Percentiles rank a stretch among this genome's conserved stretches.
Conservation (phyloP, 2,797 vertebrate species). For the Darevskia nairensis region DNA sequence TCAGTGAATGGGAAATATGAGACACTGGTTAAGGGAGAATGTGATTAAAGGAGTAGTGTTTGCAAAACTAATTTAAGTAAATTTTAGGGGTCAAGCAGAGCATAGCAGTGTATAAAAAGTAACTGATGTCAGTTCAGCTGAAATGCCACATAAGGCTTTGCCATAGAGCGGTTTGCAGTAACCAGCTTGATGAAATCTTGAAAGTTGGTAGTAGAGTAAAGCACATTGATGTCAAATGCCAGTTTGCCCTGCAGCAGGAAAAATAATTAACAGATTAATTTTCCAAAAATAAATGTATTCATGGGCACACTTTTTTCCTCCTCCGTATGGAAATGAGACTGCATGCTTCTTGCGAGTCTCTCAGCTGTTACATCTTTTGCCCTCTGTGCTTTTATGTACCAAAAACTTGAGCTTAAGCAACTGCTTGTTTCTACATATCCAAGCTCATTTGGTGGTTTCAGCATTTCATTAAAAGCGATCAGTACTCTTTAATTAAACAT, state of each 20-base stretch:
- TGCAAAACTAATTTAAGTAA: conserved; percentile 61
- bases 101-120: conserved; percentile 33
- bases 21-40: conserved; percentile 39
- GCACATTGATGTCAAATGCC: conserved; percentile 23
- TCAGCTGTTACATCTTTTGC: not conserved
- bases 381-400: conserved; percentile 16
- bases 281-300: conserved; percentile 50
- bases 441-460: conserved; percentile 54
- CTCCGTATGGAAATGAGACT: conserved; percentile 40
- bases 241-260: conserved; percentile 42
- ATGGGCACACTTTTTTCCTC: not conserved
- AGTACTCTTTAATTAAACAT: conserved; percentile 74
- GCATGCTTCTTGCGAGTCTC: not conserved
- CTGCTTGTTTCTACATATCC: conserved; percentile 33
- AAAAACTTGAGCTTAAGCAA: conserved; percentile 45
- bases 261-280: conserved; percentile 44
- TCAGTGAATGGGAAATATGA: conserved; percentile 60
- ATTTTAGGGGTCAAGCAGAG: conserved; percentile 46
- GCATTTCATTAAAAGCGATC: conserved; percentile 74
- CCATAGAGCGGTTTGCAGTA: not conserved
- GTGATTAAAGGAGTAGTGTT: conserved; percentile 52
- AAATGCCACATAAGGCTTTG: conserved; percentile 31
- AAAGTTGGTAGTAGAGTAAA: conserved; percentile 23
- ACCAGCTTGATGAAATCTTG: conserved; percentile 38
- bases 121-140: conserved; percentile 49